A percentile compares a stretch with the other conserved stretches of the same genome.
phyloP scores from a whole-genome alignment of 2,113 vertebrate genomes.

The Silurus asotus region DNA sequence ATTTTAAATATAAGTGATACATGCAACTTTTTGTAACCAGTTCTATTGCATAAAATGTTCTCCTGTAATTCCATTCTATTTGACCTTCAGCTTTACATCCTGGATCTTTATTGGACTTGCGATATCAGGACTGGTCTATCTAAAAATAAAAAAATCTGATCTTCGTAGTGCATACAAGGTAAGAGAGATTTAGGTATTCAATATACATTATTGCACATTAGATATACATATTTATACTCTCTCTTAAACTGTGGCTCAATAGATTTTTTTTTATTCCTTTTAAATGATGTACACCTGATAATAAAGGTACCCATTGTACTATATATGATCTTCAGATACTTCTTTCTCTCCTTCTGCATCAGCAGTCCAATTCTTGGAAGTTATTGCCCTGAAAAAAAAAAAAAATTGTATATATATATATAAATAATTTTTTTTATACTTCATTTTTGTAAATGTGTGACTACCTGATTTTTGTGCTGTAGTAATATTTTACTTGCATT shows the following conservation, averaged over 20 bases:
- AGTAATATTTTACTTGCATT: no score
- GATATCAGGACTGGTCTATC: constrained; percentile 81
- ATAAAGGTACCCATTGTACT: neutral
- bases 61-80: constrained; percentile 16
- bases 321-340: no score
- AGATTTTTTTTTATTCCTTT: neutral
- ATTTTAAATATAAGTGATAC: neutral
- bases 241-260: no score
- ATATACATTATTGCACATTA: no score
- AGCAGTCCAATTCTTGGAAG: neutral
- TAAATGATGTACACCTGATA: neutral
- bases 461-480: no score
- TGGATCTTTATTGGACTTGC: constrained; percentile 86
- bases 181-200: neutral
- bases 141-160: constrained; percentile 83
- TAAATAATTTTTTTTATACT: no score
- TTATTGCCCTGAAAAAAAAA: no score
- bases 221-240: neutral
- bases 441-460: no score
- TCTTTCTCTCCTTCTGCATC: no score
- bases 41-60: neutral
- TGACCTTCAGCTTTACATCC: constrained; percentile 76
- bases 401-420: no score
- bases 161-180: constrained; percentile 82
- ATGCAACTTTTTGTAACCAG: neutral